Conservation (phyloP, 2,797 vertebrate species). For the Rhynchonycteris naso region DNA sequence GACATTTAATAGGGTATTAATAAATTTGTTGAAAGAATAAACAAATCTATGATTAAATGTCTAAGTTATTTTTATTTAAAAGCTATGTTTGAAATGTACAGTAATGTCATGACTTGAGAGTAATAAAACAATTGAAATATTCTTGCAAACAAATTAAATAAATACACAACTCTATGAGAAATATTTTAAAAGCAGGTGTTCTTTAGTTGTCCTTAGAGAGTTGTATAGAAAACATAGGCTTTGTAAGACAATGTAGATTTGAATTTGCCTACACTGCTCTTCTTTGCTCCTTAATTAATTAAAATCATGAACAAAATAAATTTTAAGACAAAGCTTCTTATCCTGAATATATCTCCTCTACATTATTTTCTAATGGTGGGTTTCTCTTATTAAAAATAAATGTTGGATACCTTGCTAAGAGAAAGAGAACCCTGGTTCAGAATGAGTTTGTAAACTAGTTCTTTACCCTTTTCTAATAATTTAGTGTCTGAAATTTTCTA, state of each 20-base stretch:
- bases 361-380: not conserved
- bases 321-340: not conserved
- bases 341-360: not conserved
- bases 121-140: not conserved
- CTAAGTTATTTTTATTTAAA: conserved; percentile 12
- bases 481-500: conserved; percentile 13
- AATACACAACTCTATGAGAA: not conserved
- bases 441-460: conserved; percentile 29
- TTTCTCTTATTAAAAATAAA: conserved; percentile 57
- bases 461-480: conserved; percentile 17
- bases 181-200: not conserved
- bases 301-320: not conserved
- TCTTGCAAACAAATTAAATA: not conserved
- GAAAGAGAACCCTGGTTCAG: not conserved
- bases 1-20: not conserved
- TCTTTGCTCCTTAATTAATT: conserved; percentile 45
- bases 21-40: not conserved
- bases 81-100: not conserved
- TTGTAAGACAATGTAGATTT: not conserved
- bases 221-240: not conserved
- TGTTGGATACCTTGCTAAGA: not conserved
- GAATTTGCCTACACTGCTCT: not conserved
- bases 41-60: not conserved
- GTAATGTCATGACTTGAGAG: not conserved
- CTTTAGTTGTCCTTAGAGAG: not conserved